A percentile compares a stretch with the other conserved stretches of the same genome.
Conservation (phyloP, 1,140 invertebrate species). For the Cylas formicarius region DNA sequence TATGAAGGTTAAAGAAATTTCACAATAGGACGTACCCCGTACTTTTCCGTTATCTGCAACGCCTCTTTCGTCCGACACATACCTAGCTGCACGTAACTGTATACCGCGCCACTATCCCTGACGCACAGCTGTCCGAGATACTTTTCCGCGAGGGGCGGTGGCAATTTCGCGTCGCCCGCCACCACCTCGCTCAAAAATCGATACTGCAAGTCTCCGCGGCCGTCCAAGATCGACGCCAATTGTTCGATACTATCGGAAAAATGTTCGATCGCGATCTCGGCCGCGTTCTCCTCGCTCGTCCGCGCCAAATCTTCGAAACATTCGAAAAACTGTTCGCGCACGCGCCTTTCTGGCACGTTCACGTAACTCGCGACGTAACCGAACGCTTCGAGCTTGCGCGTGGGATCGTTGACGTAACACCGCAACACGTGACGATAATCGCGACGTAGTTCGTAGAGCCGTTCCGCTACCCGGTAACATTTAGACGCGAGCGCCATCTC, state of each 20-base stretch:
- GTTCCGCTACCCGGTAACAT: conserved; percentile 45
- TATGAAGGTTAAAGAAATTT: too few relatives aligned
- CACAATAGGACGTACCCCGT: conserved; percentile 25
- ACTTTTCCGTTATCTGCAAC: conserved; percentile 41
- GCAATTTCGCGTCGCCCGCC: conserved; percentile 47
- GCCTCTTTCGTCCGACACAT: conserved; percentile 41
- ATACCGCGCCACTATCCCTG: conserved; percentile 42
- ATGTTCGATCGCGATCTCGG: conserved; percentile 49
- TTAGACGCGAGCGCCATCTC: conserved; percentile 40
- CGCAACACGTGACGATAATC: conserved; percentile 44
- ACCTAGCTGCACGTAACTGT: conserved; percentile 33
- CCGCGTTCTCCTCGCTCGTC: conserved; percentile 44
- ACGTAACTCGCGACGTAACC: conserved; percentile 67
- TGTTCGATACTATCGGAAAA: conserved; percentile 45
- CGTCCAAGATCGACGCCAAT: conserved; percentile 44
- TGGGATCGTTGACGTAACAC: conserved; percentile 47
- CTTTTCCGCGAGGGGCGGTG: conserved; percentile 49
- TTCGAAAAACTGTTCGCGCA: conserved; percentile 44
- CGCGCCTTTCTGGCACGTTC: conserved; percentile 43
- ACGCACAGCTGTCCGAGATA: conserved; percentile 63
- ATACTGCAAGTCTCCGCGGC: conserved; percentile 49
- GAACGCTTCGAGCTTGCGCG: conserved; percentile 63
- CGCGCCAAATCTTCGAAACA: conserved; percentile 40
- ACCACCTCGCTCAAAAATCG: conserved; percentile 57
- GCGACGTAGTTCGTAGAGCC: conserved; percentile 42